Percentiles rank a stretch among this genome's conserved stretches.
These are phyloP conservation scores for Syrista parreyssii DNA, from an alignment of 2,888 invertebrate species.

Conservation along the genomic window DNA sequence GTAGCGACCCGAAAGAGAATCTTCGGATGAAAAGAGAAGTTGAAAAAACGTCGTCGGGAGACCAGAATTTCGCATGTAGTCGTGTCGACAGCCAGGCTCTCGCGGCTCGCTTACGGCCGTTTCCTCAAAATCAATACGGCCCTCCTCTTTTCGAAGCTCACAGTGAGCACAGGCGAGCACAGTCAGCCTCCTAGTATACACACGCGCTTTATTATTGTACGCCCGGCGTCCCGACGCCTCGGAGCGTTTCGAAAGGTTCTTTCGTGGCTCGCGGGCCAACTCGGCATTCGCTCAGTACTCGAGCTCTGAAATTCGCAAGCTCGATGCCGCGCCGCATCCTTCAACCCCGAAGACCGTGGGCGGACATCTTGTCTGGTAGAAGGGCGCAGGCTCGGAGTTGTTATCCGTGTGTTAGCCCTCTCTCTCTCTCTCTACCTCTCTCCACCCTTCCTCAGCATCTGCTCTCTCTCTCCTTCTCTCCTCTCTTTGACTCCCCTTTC, in stretches of 20 bases:
- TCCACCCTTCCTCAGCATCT: slow-evolving; percentile 5
- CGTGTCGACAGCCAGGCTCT: slow-evolving; percentile 5
- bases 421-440: slow-evolving; percentile 22
- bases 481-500: slow-evolving; percentile 13
- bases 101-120: slow-evolving; percentile 30
- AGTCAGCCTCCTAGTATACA: slow-evolving; percentile 7
- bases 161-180: slow-evolving; percentile 13
- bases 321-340: slow-evolving; percentile 42
- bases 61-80: not conserved
- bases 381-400: slow-evolving; percentile 43
- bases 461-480: slow-evolving; percentile 10
- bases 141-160: slow-evolving; percentile 33
- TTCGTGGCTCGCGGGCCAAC: not conserved
- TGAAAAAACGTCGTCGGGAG: not conserved
- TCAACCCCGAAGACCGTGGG: slow-evolving; percentile 33
- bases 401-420: slow-evolving; percentile 8
- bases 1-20: not conserved
- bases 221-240: slow-evolving; percentile 1
- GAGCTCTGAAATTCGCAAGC: slow-evolving; percentile 21
- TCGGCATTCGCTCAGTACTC: slow-evolving; percentile 2
- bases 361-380: slow-evolving; percentile 52
- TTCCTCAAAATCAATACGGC: slow-evolving; percentile 49
- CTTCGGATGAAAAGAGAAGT: not conserved
- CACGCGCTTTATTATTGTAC: not conserved
- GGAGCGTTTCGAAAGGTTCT: not conserved